These are phyloP conservation scores for Battus philenor DNA, from an alignment of 1,140 invertebrate species.

Conservation along the genomic window DNA sequence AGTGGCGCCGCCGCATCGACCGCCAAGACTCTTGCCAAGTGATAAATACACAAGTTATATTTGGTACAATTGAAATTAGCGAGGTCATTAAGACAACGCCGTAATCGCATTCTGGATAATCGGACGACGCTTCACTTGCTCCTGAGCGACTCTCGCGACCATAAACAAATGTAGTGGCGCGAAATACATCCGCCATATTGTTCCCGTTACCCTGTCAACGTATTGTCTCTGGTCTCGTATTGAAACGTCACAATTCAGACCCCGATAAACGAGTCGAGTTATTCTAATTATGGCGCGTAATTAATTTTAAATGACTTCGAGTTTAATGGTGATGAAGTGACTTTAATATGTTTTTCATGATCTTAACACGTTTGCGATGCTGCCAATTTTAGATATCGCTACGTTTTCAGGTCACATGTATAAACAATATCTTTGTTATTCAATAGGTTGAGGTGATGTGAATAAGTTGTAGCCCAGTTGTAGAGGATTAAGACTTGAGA, in stretches of 20 bases:
- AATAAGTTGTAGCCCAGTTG: too few species aligned
- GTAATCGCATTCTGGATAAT: slow-evolving; percentile 56
- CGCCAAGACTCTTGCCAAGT: slow-evolving; percentile 55
- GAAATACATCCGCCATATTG: slow-evolving; percentile 57
- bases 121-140: slow-evolving; percentile 63
- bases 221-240: slow-evolving; percentile 63
- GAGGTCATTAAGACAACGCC: slow-evolving; percentile 58
- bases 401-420: too few species aligned
- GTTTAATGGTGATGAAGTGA: slow-evolving; percentile 16
- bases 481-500: too few species aligned
- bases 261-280: slow-evolving; percentile 55
- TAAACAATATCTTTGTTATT: too few species aligned
- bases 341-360: not conserved
- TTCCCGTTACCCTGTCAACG: slow-evolving; percentile 66
- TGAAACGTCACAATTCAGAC: slow-evolving; percentile 55
- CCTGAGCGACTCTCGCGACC: slow-evolving; percentile 59
- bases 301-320: slow-evolving; percentile 40
- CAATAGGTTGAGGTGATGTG: too few species aligned
- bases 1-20: slow-evolving; percentile 23
- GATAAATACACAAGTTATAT: slow-evolving; percentile 69
- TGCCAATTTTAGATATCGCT: not conserved
- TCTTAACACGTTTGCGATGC: not conserved
- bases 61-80: slow-evolving; percentile 73
- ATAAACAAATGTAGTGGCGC: slow-evolving; percentile 62
- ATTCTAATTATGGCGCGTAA: slow-evolving; percentile 59